Evolutionary conservation across 1,140 invertebrate genomes (phyloP).

Genomic region (Mizuhopecten yessoensis): DNA sequence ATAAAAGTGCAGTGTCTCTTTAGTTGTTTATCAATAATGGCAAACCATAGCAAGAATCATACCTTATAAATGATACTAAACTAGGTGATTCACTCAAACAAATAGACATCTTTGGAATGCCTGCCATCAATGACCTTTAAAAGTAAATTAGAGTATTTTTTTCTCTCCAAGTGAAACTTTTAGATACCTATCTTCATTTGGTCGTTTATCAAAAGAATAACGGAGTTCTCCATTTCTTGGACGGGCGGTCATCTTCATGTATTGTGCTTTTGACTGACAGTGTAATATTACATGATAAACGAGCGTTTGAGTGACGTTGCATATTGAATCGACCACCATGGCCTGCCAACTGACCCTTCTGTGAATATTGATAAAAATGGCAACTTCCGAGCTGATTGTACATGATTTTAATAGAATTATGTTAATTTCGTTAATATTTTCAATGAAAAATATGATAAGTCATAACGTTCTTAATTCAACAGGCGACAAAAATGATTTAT

Average conservation of each 20-base stretch:
- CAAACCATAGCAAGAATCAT: neutral
- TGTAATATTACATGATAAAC: constrained; percentile 36
- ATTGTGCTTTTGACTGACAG: constrained; percentile 30
- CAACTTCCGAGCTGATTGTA: constrained; percentile 30
- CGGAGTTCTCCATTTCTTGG: constrained; percentile 31
- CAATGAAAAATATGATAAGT: constrained; percentile 40
- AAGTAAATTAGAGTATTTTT: constrained; percentile 38
- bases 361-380: constrained; percentile 27
- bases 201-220: constrained; percentile 7
- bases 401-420: constrained; percentile 29
- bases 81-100: neutral
- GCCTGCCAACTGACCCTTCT: constrained; percentile 30
- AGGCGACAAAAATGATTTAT: constrained; percentile 26
- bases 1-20: constrained; percentile 38
- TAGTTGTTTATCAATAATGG: constrained; percentile 27
- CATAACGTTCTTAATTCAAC: constrained; percentile 19
- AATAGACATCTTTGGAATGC: neutral
- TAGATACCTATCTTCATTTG: constrained; percentile 33
- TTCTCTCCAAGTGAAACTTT: constrained; percentile 29
- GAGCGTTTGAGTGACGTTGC: constrained; percentile 36
- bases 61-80: constrained; percentile 40
- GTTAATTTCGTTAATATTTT: constrained; percentile 40
- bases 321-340: constrained; percentile 22
- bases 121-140: neutral
- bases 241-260: neutral